Evolutionary conservation across 1,140 invertebrate genomes (phyloP).

Genomic region (Rhyacophila brunnea): DNA sequence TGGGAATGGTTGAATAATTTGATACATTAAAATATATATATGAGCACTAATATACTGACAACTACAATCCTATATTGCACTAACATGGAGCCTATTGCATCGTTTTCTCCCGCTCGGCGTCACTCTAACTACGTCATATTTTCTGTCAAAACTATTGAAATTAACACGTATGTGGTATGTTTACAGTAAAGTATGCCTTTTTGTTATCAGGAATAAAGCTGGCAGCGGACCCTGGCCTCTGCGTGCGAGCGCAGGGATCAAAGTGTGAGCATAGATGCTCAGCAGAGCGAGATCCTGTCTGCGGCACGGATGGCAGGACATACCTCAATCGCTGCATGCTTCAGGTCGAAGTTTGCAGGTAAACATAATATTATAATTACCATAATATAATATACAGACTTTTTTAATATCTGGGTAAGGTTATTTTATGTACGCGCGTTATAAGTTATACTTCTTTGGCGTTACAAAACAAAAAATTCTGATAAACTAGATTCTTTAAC

Average conservation of each 20-base stretch:
- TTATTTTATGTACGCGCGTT: not conserved
- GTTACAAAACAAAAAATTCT: not conserved
- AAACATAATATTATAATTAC: conserved; percentile 28
- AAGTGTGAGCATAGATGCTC: conserved; percentile 79
- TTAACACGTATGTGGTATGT: too few relatives aligned
- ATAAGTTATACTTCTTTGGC: too few relatives aligned
- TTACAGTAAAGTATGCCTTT: too few relatives aligned
- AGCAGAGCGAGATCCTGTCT: conserved; percentile 82
- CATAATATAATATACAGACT: not conserved
- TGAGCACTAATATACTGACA: too few relatives aligned
- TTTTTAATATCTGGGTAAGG: not conserved
- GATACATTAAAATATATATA: too few relatives aligned
- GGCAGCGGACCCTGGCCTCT: conserved; percentile 61
- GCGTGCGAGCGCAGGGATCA: conserved; percentile 62
- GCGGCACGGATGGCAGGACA: conserved; percentile 85
- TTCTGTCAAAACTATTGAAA: too few relatives aligned
- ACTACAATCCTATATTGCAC: too few relatives aligned
- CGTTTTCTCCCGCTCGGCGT: too few relatives aligned
- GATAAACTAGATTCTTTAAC: too few relatives aligned
- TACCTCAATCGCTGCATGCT: conserved; percentile 90
- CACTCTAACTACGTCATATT: too few relatives aligned
- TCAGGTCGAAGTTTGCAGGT: conserved; percentile 81
- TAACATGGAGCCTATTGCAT: too few relatives aligned
- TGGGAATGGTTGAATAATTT: too few relatives aligned
- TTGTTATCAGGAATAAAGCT: conserved; percentile 55